Evolutionary conservation across 2,797 vertebrate species (phyloP), one percentile per base, ranked within the genome.

Genomic region (Myoxocephalus aenaeus): DNA sequence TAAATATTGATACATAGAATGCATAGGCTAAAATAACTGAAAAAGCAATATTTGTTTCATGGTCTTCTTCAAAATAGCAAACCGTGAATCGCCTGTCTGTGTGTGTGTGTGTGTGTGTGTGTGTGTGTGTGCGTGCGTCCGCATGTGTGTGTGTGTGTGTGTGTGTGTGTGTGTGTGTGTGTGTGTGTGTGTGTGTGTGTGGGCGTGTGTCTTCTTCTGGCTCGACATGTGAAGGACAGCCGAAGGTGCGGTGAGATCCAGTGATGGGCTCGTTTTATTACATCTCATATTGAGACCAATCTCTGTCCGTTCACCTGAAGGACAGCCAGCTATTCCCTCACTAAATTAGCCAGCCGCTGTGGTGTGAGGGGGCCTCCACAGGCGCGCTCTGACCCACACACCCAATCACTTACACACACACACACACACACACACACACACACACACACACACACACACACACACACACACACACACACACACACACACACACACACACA

Each of bases 221-320:
- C 32, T 42, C 87, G 92, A 91, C 90, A 82, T 86, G 87, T 94
- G 91, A 94, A 94, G 94, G 92, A 92, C 91, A 90, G 85, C 89
- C 77, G 88, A 89, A 90, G 92, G 93, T 89, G 90, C 78, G 20
- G 74, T 70, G 90, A 89, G 91, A 90, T 90, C 85, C 85, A 68
- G 89, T 83, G 90, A 90, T 90, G 89, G 88, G 83, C 84, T 83
- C 85, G 90, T 94, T 95, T 94, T 95, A 95, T 95, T 94, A 92
- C 94, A 92, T 93, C 92, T 95, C 92, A 94, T 94, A 95, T 93
- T 92, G 94, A 94, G 92, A 94, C 88, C 90, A 92, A 92, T 94
- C 92, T 93, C 91, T 84, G 91, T 88, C 90, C 90, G 70, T 89
- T 92, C 92, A 90, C 91, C 92, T 94, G 94, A 95, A 95, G 93